Evolutionary conservation across 2,797 vertebrate species (phyloP).

Genomic region (Mormyrus hasselquistii): DNA sequence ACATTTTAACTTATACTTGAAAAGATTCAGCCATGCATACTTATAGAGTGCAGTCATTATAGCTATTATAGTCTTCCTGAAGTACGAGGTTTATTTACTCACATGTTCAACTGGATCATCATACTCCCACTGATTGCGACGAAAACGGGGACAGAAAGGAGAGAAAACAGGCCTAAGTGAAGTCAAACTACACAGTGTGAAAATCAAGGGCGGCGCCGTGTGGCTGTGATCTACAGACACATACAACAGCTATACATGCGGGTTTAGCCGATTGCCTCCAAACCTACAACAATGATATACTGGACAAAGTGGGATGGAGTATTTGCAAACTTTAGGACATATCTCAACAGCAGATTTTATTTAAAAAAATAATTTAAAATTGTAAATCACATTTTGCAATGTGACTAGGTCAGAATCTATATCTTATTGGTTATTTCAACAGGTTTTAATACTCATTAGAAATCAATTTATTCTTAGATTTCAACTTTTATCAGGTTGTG

Average conservation of each 20-base stretch:
- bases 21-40: neutral
- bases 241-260: neutral
- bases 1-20: neutral
- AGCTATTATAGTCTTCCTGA: conserved; percentile 9
- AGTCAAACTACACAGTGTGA: neutral
- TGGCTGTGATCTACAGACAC: neutral
- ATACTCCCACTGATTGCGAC: conserved; percentile 90
- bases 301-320: neutral
- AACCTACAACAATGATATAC: neutral
- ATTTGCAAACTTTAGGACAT: neutral
- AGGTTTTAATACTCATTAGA: neutral
- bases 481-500: neutral
- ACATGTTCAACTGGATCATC: conserved; percentile 98
- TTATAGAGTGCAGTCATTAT: neutral
- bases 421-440: neutral
- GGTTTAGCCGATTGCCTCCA: neutral
- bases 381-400: neutral
- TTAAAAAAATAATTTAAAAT: neutral
- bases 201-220: neutral
- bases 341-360: neutral
- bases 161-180: conserved; percentile 49
- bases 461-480: neutral
- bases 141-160: conserved; percentile 53
- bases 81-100: conserved; percentile 63
- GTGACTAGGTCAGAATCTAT: neutral